Percentiles rank a stretch among this genome's conserved stretches.
Evolutionary conservation across 2,888 invertebrate genomes (phyloP).

Genomic region (Tipula vernalis): DNA sequence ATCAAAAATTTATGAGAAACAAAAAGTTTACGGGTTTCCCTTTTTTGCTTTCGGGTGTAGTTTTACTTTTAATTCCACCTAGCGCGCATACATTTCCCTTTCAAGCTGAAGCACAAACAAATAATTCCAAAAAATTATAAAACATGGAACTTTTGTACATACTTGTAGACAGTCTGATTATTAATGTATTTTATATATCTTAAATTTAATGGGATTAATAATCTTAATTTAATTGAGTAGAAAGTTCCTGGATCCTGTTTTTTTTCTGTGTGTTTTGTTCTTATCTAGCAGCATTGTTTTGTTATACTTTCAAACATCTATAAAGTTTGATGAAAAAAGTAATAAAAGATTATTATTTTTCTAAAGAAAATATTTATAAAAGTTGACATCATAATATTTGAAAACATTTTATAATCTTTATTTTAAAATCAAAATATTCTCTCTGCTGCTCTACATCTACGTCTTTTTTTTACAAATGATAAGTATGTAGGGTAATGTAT

Average conservation of each 20-base stretch:
- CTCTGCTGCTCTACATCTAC: background rate
- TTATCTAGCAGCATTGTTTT: background rate
- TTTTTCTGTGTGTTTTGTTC: background rate
- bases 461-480: background rate
- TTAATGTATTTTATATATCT: background rate
- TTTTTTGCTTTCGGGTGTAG: background rate
- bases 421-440: background rate
- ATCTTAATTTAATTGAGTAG: background rate
- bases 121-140: background rate
- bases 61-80: background rate
- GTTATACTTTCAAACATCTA: background rate
- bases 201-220: background rate
- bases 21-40: background rate
- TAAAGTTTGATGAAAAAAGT: background rate
- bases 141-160: background rate
- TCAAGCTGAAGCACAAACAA: background rate
- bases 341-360: background rate
- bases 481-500: background rate
- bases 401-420: background rate
- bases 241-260: background rate
- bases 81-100: background rate
- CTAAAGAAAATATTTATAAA: background rate
- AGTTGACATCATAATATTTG: background rate
- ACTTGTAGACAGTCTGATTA: background rate
- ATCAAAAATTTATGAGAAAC: background rate